Conservation (phyloP, 2,888 invertebrate genomes). For the Rhagonycha lutea region DNA sequence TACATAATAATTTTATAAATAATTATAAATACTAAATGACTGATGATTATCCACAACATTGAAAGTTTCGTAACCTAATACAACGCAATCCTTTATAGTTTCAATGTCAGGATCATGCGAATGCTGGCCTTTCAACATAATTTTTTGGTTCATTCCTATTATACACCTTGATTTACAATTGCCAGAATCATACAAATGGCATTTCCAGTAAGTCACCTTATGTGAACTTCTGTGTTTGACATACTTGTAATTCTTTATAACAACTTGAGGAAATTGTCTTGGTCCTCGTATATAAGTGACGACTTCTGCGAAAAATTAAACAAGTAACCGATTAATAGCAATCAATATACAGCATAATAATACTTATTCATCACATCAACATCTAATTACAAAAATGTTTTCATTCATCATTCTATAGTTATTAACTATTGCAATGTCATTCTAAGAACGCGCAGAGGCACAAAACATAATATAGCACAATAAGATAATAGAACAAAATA, state of each 20-base stretch:
- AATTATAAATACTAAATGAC: background rate
- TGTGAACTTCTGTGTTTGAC: constrained; percentile 49
- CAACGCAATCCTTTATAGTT: constrained; percentile 17
- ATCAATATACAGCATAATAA: background rate
- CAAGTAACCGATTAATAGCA: background rate
- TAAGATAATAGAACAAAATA: no score
- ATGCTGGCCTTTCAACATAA: constrained; percentile 40
- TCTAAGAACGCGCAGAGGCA: no score
- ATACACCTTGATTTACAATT: constrained; percentile 48
- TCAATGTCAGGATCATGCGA: constrained; percentile 35
- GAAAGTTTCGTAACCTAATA: constrained; percentile 39
- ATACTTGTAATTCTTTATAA: constrained; percentile 46
- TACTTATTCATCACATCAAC: background rate
- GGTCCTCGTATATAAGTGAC: constrained; percentile 47
- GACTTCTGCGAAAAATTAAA: constrained; percentile 27
- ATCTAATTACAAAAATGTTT: background rate
- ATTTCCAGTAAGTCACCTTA: constrained; percentile 52
- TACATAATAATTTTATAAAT: background rate
- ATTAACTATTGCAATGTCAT: no score
- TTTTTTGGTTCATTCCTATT: constrained; percentile 40
- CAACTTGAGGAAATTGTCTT: constrained; percentile 43
- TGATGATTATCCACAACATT: constrained; percentile 6
- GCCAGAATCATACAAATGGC: constrained; percentile 47
- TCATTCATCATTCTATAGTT: background rate
- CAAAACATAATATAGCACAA: no score